phyloP scores from a whole-genome alignment of 2,797 vertebrate species.

The Phyllotis vaccarum region DNA sequence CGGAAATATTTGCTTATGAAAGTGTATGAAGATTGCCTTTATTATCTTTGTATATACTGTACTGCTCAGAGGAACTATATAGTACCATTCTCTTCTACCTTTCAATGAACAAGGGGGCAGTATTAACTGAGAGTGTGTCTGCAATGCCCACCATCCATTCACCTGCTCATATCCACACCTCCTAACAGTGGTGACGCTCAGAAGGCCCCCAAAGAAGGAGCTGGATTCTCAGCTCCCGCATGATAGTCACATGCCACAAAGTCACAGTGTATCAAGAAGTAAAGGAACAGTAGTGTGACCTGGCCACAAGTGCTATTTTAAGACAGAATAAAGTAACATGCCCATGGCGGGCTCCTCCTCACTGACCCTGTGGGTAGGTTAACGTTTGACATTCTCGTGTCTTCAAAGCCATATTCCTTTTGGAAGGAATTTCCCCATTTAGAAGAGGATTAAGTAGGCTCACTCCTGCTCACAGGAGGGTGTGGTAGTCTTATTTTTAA shows the following conservation, averaged over 20 bases:
- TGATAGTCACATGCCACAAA: background rate
- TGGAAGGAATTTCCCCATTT: slow-evolving; percentile 61
- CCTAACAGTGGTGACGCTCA: background rate
- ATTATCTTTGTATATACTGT: background rate
- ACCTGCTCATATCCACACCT: background rate
- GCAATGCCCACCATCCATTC: background rate
- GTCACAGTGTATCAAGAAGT: background rate
- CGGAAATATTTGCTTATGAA: slow-evolving; percentile 17
- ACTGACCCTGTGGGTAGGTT: slow-evolving; percentile 11
- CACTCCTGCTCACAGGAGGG: slow-evolving; percentile 22
- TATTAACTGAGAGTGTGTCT: background rate
- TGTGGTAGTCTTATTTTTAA: slow-evolving; percentile 52
- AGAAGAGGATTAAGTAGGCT: slow-evolving; percentile 71
- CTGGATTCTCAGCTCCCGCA: background rate
- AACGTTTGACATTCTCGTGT: background rate
- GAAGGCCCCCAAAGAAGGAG: background rate
- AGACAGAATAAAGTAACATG: background rate
- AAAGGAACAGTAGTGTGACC: background rate
- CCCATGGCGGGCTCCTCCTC: background rate
- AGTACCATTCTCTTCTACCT: background rate
- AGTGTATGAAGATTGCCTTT: background rate
- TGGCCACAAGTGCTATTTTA: background rate
- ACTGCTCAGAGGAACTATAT: background rate
- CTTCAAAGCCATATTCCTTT: slow-evolving; percentile 61
- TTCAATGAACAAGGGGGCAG: background rate